Evolutionary conservation across 2,113 vertebrate genomes (phyloP).

Genomic region (Heterotilapia buettikoferi): DNA sequence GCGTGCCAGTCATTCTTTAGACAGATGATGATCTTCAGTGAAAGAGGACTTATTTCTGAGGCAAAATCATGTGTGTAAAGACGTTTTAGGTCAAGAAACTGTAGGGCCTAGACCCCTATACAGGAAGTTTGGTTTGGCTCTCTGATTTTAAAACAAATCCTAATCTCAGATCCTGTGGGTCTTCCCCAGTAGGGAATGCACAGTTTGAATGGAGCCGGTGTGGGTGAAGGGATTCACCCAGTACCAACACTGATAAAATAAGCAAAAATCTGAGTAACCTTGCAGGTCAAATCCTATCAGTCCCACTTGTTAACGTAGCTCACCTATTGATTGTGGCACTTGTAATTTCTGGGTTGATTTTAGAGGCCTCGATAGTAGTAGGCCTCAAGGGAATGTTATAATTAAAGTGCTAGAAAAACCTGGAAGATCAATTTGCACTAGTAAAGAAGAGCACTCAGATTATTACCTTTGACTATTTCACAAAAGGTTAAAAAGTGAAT

Average conservation of each 20-base stretch:
- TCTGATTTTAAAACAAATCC: not conserved
- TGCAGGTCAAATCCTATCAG: not conserved
- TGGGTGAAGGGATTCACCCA: not conserved
- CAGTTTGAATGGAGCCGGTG: not conserved
- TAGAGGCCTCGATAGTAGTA: not conserved
- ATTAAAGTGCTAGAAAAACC: not conserved
- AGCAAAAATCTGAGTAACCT: not conserved
- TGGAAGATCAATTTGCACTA: not conserved
- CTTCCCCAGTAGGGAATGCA: not conserved
- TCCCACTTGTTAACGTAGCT: not conserved
- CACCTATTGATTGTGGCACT: not conserved
- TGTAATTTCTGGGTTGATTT: not conserved
- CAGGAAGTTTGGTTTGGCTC: not conserved
- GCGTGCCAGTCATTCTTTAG: not conserved
- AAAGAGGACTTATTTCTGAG: not conserved
- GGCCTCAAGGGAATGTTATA: not conserved
- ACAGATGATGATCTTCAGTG: not conserved
- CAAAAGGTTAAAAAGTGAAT: not conserved
- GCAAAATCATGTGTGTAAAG: not conserved
- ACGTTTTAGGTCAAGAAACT: not conserved
- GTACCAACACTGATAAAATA: not conserved
- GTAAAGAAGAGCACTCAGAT: not conserved
- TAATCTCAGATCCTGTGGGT: rapidly evolving
- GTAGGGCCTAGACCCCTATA: not conserved
- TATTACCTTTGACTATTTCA: not conserved